Percentiles rank a stretch among this genome's conserved stretches.
phyloP scores from a whole-genome alignment of 2,888 invertebrate species.

The Oscheius sp. region DNA sequence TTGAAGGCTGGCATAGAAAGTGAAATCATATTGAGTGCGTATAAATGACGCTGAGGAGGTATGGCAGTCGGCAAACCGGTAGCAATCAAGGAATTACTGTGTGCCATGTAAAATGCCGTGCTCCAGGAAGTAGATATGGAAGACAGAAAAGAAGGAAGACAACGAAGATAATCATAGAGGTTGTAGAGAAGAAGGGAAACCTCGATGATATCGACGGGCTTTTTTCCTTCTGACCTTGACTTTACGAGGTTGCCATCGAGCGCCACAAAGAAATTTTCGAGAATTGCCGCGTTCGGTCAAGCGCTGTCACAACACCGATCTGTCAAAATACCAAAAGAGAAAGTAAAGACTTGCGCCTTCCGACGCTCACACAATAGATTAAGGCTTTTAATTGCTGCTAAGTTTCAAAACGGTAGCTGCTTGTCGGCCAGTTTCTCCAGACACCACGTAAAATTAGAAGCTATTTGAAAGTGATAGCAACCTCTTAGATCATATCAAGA shows the following conservation, averaged over 20 bases:
- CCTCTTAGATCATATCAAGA: conserved; percentile 23
- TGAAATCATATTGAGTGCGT: background rate
- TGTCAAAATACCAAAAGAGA: background rate
- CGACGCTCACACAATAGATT: too few relatives aligned
- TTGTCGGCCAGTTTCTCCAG: too few relatives aligned
- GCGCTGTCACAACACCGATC: conserved; percentile 1
- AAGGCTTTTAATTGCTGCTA: too few relatives aligned
- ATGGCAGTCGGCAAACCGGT: conserved; percentile 25
- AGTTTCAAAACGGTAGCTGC: too few relatives aligned
- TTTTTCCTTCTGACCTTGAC: conserved; percentile 25
- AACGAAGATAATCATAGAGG: background rate
- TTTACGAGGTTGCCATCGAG: conserved; percentile 29
- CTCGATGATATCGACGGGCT: conserved; percentile 12
- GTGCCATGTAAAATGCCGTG: conserved; percentile 23
- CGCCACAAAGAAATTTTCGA: conserved; percentile 22
- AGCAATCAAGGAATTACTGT: conserved; percentile 30
- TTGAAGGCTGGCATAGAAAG: too few relatives aligned
- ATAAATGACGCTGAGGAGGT: conserved; percentile 23
- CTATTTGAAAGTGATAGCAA: background rate
- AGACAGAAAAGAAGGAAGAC: background rate
- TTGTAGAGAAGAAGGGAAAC: background rate
- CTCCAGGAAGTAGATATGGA: background rate
- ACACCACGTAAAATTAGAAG: background rate
- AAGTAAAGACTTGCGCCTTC: too few relatives aligned
- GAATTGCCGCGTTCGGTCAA: conserved; percentile 7